Evolutionary conservation across 2,797 vertebrate genomes (phyloP).

Genomic region (Leuciscus waleckii): DNA sequence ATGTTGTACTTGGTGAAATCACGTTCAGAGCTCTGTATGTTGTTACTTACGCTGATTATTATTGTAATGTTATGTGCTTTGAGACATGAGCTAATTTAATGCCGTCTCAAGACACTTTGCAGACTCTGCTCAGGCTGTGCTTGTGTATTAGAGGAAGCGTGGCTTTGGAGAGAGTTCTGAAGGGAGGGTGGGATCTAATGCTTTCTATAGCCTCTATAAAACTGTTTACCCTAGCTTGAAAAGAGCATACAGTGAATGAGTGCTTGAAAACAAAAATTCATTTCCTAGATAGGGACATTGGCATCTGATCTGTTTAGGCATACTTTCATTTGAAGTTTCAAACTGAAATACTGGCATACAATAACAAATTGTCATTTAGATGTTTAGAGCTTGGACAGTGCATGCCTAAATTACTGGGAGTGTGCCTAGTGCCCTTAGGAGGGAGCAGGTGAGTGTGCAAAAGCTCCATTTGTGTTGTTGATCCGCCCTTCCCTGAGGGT

Average conservation of each 20-base stretch:
- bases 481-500: slow-evolving; percentile 37
- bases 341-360: background rate
- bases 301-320: background rate
- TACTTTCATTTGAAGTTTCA: background rate
- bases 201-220: background rate
- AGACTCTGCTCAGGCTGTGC: background rate
- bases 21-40: background rate
- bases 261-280: no score
- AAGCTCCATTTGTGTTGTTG: slow-evolving; percentile 23
- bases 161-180: background rate
- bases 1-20: background rate
- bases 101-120: background rate
- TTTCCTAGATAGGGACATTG: background rate
- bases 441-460: slow-evolving; percentile 38
- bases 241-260: background rate
- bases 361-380: slow-evolving; percentile 4
- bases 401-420: slow-evolving; percentile 20
- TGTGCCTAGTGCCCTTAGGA: slow-evolving; percentile 26
- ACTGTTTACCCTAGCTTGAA: background rate
- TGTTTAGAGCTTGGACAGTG: background rate
- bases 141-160: background rate
- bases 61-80: background rate
- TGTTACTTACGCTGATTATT: background rate
- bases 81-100: background rate
- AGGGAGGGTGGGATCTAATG: background rate